Evolutionary conservation across 1,140 invertebrate genomes (phyloP).

Genomic region (Maconellicoccus hirsutus): DNA sequence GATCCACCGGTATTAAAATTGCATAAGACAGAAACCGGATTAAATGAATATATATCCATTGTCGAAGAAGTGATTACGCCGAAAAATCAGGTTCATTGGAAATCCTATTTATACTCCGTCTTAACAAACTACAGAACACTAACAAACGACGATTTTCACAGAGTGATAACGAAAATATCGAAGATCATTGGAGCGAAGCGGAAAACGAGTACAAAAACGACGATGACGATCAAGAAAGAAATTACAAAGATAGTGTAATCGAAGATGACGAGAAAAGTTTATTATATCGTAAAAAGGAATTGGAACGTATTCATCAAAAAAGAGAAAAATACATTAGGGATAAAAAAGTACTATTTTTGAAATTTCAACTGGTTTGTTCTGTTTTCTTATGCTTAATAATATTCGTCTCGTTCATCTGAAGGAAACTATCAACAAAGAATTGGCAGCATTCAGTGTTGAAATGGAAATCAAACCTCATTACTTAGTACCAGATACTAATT

Average conservation of each 20-base stretch:
- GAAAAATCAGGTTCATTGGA: constrained; percentile 41
- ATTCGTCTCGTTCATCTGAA: not conserved
- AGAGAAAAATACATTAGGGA: constrained; percentile 42
- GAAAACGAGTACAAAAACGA: constrained; percentile 39
- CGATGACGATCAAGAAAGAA: not conserved
- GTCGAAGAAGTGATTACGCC: constrained; percentile 39
- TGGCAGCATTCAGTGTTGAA: constrained; percentile 54
- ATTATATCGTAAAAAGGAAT: constrained; percentile 59
- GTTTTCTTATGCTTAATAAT: too few relatives aligned
- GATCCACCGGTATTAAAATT: constrained; percentile 70
- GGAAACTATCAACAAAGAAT: constrained; percentile 6
- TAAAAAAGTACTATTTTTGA: constrained; percentile 4
- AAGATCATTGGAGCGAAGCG: constrained; percentile 49
- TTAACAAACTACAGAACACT: too few relatives aligned
- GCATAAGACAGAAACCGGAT: constrained; percentile 49
- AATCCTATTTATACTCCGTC: not conserved
- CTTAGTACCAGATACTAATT: constrained; percentile 90
- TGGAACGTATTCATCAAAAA: constrained; percentile 58
- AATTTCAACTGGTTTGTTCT: not conserved
- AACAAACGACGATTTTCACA: constrained; percentile 34
- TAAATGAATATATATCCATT: constrained; percentile 57
- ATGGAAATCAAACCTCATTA: constrained; percentile 80
- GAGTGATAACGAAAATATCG: constrained; percentile 41
- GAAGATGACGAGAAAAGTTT: constrained; percentile 49
- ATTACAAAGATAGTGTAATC: constrained; percentile 21